These are phyloP conservation scores for Syrrhaptes paradoxus DNA, from an alignment of 2,113 vertebrate species.

Conservation along the genomic window DNA sequence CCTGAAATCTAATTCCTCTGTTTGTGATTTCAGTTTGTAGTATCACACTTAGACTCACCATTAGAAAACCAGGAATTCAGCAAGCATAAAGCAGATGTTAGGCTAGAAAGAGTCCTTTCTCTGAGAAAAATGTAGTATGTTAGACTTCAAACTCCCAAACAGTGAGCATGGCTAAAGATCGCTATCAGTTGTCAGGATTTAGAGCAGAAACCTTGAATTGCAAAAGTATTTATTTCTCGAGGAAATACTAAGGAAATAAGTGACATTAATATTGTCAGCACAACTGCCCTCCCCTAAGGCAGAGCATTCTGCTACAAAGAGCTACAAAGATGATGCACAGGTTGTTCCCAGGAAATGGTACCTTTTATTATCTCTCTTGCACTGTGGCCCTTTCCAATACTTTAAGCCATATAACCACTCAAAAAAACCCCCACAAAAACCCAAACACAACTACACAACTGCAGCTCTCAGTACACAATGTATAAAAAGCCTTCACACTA, in stretches of 20 bases:
- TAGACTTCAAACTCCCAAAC: background rate
- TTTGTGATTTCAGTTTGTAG: slow-evolving; percentile 9
- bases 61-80: background rate
- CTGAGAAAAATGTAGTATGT: background rate
- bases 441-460: accelerated
- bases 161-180: background rate
- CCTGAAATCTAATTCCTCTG: slow-evolving; percentile 12
- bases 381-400: background rate
- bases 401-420: background rate
- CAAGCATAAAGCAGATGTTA: slow-evolving; percentile 10
- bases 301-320: background rate
- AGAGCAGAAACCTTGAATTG: background rate
- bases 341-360: background rate
- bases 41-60: background rate
- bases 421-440: background rate
- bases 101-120: background rate
- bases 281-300: background rate
- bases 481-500: background rate
- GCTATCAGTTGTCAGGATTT: background rate
- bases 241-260: background rate
- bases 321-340: background rate
- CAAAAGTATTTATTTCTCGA: background rate
- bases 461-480: background rate
- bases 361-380: background rate
- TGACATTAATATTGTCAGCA: background rate